A percentile compares a stretch with the other conserved stretches of the same genome.
Conservation (phyloP, 2,888 invertebrate species). For the Drosophila infuscata region DNA sequence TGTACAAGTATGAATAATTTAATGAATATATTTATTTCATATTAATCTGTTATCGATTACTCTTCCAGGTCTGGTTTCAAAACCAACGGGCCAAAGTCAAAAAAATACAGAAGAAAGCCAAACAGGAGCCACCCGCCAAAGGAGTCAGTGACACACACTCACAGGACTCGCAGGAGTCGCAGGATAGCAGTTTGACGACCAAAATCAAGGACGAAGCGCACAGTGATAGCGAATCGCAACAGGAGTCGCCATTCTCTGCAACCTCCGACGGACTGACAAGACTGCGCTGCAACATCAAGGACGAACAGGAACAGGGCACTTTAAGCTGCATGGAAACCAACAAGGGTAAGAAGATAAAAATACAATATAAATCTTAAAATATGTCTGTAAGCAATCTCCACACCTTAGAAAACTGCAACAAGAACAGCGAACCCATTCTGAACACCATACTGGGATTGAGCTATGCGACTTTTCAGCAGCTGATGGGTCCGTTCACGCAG, state of each 20-base stretch:
- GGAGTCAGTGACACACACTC: constrained; percentile 84
- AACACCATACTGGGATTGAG: constrained; percentile 84
- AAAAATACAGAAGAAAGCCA: constrained; percentile 88
- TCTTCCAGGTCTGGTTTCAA: constrained; percentile 88
- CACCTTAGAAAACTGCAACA: constrained; percentile 83
- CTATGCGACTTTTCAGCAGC: constrained; percentile 85
- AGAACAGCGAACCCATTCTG: constrained; percentile 84
- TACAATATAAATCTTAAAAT: neutral
- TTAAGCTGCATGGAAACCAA: constrained; percentile 84
- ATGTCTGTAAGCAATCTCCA: neutral
- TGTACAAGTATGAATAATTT: constrained; percentile 88
- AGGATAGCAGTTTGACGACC: constrained; percentile 86
- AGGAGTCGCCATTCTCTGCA: constrained; percentile 82
- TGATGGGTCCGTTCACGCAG: constrained; percentile 85
- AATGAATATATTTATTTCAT: neutral
- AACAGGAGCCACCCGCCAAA: constrained; percentile 86
- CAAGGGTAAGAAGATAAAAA: constrained; percentile 72
- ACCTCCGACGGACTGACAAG: constrained; percentile 74
- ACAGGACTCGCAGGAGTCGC: constrained; percentile 86
- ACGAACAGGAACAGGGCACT: constrained; percentile 83
- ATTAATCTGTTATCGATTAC: neutral
- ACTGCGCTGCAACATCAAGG: constrained; percentile 81
- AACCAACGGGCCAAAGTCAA: constrained; percentile 89
- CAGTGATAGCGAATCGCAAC: constrained; percentile 86
- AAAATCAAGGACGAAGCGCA: constrained; percentile 88